Conservation (phyloP, 2,888 invertebrate species). For the Watsonalla cultraria region DNA sequence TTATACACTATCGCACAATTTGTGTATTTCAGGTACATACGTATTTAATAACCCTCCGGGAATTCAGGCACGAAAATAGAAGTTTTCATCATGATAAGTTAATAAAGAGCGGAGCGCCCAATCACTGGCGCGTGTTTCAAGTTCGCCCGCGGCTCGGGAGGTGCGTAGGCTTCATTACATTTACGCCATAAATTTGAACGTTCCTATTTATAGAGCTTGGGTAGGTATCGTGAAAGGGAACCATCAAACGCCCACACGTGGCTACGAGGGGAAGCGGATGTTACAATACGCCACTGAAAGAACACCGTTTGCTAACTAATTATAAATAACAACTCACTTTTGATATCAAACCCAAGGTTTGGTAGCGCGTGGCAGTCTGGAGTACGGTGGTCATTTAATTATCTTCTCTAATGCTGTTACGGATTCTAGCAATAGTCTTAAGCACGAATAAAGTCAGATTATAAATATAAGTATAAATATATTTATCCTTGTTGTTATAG, state of each 20-base stretch:
- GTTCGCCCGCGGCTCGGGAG: constrained; percentile 16
- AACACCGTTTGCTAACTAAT: constrained; percentile 9
- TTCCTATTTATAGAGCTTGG: constrained; percentile 56
- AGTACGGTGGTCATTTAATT: too few relatives aligned
- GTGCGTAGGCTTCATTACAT: constrained; percentile 56
- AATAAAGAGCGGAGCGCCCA: constrained; percentile 9
- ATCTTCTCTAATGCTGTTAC: too few relatives aligned
- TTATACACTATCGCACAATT: not conserved
- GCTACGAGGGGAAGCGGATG: constrained; percentile 11
- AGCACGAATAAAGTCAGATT: too few relatives aligned
- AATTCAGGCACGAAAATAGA: constrained; percentile 1
- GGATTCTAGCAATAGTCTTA: too few relatives aligned
- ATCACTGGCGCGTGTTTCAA: constrained; percentile 13
- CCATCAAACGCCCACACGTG: constrained; percentile 29
- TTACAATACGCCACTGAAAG: constrained; percentile 21
- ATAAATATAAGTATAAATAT: too few relatives aligned
- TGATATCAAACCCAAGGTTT: not conserved
- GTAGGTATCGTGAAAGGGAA: constrained; percentile 51
- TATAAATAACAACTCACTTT: not conserved
- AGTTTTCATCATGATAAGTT: constrained; percentile 2
- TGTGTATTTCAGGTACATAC: not conserved
- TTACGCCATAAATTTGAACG: constrained; percentile 55
- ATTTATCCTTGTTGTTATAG: too few relatives aligned
- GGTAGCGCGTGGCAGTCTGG: too few relatives aligned
- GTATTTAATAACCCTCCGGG: not conserved